Base-by-base conservation (phyloP, 2,888 invertebrate species). In the Lathronympha strigana region DNA sequence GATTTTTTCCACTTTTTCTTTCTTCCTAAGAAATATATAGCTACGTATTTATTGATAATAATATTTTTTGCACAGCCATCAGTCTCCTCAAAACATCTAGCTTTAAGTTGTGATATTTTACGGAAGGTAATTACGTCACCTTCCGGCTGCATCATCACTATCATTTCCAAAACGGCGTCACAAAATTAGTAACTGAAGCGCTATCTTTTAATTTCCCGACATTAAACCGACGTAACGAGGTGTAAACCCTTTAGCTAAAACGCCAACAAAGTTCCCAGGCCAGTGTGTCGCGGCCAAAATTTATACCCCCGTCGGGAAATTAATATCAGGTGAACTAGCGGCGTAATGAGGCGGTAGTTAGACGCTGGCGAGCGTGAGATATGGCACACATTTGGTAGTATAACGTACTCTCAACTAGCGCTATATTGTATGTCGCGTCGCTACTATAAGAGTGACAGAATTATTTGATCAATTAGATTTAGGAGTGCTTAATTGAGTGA, bases 301-400 rank as follows among this genome's bases (percentile, higher is more conserved):
- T 89, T 91, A 91, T 90, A 79, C 73, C 77, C 75, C 92, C 87
- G 69, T 75, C 73, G 92, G 92, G 92, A 92, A 92, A 92, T 92
- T 90, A 90, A 84, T 86, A 87, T 86, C 86, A 88, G 87, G 87
- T 88, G 83, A 77, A 73, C 75, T 72, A 71, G 69, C 58, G 61
- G 28, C 38, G 60, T 50, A 66, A 66, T 57, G 63, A 63, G 58
- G 49, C 49, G 17, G 58, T 49, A 49, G 58, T 66, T 47, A 55
- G 43, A 60, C n/a, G 66, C 17, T 40, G 47, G 55, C 21, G 17
- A 13, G 33, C n/a, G n/a, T 21, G 19, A 45, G 57, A 60, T 47
- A 57, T 55, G 49, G 47, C 31, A 15, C 38, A 36, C 40, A 15
- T 38, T 47, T 49, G 50, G 31, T 43, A 54, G 23, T 61, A 61